Conservation (phyloP, 2,113 vertebrate species). For the Scalopus aquaticus region DNA sequence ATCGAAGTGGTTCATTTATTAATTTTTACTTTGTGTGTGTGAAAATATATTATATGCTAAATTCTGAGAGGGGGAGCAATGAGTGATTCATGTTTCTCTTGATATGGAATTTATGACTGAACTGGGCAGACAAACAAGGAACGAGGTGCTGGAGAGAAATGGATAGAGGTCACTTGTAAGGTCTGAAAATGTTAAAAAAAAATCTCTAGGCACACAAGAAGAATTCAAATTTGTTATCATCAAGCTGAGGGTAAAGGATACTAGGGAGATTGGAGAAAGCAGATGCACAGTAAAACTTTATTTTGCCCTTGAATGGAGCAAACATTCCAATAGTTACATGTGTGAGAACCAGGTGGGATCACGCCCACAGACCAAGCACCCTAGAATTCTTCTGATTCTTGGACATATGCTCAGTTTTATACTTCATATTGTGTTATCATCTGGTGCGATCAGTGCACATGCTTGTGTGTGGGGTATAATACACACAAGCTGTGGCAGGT, state of each 20-base stretch:
- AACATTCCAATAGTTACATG: background rate
- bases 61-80: background rate
- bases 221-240: background rate
- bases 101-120: background rate
- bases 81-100: background rate
- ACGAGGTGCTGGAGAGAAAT: background rate
- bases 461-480: accelerated
- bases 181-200: background rate
- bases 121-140: background rate
- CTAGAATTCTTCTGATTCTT: background rate
- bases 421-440: background rate
- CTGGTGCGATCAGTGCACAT: background rate
- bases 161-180: background rate
- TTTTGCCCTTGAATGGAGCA: background rate
- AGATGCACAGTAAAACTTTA: background rate
- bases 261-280: background rate
- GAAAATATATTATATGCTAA: background rate
- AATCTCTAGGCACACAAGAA: background rate
- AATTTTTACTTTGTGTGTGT: background rate
- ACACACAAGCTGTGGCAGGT: background rate
- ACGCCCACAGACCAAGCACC: background rate
- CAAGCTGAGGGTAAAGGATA: background rate
- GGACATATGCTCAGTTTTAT: background rate
- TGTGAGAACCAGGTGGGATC: background rate
- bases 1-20: background rate